Evolutionary conservation across 2,888 invertebrate genomes (phyloP).

Genomic region (Ennomos erosarius): DNA sequence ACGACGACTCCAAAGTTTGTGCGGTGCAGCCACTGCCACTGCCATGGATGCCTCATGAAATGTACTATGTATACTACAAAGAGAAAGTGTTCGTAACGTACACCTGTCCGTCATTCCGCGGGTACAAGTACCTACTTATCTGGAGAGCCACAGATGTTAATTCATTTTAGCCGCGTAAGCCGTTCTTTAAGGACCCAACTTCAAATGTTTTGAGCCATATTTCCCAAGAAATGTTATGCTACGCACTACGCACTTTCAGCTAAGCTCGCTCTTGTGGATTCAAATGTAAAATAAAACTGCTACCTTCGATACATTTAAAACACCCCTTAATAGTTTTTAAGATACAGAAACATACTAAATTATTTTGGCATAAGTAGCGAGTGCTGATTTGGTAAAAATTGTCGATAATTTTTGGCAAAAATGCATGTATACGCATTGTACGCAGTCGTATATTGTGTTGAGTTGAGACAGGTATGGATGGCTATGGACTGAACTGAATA

Average conservation of each 20-base stretch:
- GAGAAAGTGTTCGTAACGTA: slow-evolving; percentile 26
- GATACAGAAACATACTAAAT: slow-evolving; percentile 1
- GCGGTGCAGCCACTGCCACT: not conserved
- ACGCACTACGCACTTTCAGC: not conserved
- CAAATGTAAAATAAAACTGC: no score
- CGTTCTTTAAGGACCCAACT: slow-evolving; percentile 1
- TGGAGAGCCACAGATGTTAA: slow-evolving; percentile 20
- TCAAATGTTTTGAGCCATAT: not conserved
- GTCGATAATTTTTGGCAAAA: not conserved
- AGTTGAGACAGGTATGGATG: no score
- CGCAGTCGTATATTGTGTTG: no score
- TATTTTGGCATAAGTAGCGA: not conserved
- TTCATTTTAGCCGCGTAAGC: slow-evolving; percentile 10
- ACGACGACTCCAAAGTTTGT: slow-evolving; percentile 7
- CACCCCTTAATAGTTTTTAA: slow-evolving; percentile 8
- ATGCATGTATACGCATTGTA: no score
- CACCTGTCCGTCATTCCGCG: slow-evolving; percentile 22
- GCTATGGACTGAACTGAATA: no score
- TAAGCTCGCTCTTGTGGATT: not conserved
- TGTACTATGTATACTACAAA: slow-evolving; percentile 28
- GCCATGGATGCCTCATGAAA: slow-evolving; percentile 25
- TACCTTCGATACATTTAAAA: slow-evolving; percentile 3
- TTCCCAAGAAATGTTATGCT: no score
- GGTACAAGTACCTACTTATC: slow-evolving; percentile 10
- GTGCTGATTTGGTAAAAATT: not conserved